phyloP scores from a whole-genome alignment of 2,113 vertebrate genomes.

The Irena cyanogastra region DNA sequence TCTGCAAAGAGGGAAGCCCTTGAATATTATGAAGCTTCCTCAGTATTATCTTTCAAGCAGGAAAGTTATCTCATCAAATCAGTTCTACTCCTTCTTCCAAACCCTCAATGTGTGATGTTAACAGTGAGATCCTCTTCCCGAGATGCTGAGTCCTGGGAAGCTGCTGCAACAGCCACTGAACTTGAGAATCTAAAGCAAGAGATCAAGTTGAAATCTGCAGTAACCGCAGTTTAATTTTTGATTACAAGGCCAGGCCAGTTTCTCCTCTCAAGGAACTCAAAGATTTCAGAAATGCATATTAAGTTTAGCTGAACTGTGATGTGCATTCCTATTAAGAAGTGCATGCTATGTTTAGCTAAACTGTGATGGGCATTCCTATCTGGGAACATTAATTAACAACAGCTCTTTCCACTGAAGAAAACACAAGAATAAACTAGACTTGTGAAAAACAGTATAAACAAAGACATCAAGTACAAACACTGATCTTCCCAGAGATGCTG shows the following conservation, averaged over 20 bases:
- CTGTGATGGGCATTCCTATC: neutral
- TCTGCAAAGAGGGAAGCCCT: neutral
- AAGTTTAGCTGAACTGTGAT: neutral
- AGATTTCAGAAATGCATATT: neutral
- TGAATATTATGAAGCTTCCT: neutral
- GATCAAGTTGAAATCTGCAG: neutral
- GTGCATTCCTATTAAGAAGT: neutral
- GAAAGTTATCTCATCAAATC: neutral
- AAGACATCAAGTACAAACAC: neutral
- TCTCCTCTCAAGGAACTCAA: neutral
- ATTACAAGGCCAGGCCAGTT: neutral
- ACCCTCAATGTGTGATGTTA: neutral
- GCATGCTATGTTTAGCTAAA: neutral
- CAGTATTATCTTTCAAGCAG: neutral
- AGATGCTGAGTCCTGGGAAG: neutral
- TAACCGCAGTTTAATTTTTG: neutral
- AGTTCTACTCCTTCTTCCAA: neutral
- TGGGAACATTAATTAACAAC: slow-evolving; percentile 14
- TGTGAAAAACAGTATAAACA: neutral
- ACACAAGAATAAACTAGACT: neutral
- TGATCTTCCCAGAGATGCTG: neutral
- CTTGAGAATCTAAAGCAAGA: neutral
- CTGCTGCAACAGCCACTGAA: neutral
- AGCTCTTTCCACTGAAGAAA: neutral
- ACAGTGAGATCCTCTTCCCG: neutral